Conservation (phyloP, 2,797 vertebrate species). For the Sebastes taczanowskii region DNA sequence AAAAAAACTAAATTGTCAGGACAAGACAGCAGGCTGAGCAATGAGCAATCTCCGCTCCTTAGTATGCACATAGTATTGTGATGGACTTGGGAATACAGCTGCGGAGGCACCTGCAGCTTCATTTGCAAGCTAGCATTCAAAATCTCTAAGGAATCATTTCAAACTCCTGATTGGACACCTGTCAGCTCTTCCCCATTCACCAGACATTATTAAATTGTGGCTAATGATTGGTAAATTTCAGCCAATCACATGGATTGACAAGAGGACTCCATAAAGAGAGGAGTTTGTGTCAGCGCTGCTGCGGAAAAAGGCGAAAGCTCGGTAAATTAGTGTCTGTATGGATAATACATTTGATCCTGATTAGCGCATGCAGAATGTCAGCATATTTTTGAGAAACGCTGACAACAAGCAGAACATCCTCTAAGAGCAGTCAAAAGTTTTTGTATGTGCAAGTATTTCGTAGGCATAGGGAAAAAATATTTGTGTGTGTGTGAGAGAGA, state of each 20-base stretch:
- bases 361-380: slow-evolving; percentile 84
- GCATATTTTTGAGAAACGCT: slow-evolving; percentile 84
- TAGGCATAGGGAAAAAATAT: slow-evolving; percentile 55
- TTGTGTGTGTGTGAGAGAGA: slow-evolving; percentile 45
- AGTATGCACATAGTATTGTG: slow-evolving; percentile 81
- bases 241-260: slow-evolving; percentile 81
- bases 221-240: slow-evolving; percentile 87
- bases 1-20: slow-evolving; percentile 42
- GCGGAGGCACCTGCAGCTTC: slow-evolving; percentile 86
- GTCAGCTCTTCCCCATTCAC: slow-evolving; percentile 81
- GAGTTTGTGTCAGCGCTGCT: slow-evolving; percentile 77
- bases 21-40: slow-evolving; percentile 62
- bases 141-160: slow-evolving; percentile 85
- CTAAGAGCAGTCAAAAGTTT: slow-evolving; percentile 86
- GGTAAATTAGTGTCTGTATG: slow-evolving; percentile 83
- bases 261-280: slow-evolving; percentile 74
- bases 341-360: slow-evolving; percentile 86
- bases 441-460: slow-evolving; percentile 69
- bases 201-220: slow-evolving; percentile 78
- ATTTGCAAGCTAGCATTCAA: slow-evolving; percentile 88
- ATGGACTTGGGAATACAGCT: slow-evolving; percentile 87
- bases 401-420: slow-evolving; percentile 82
- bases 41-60: slow-evolving; percentile 74
- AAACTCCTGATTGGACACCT: slow-evolving; percentile 89
- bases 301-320: slow-evolving; percentile 72